Evolutionary conservation across 1,140 invertebrate species (phyloP), one percentile per base, ranked within the genome.

Genomic region (Armadillidium nasatum): DNA sequence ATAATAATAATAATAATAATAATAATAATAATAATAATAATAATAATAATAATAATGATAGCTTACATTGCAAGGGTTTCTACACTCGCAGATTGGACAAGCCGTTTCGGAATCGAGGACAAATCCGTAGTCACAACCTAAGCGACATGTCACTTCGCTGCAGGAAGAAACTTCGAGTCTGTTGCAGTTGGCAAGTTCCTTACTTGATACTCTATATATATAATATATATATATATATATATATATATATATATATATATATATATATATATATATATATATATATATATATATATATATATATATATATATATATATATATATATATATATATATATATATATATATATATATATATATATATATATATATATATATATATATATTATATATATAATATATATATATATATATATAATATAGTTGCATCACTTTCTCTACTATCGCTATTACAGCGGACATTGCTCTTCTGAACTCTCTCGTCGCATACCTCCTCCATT

Each of bases 91-190:
- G 21, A 91, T 85, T 0, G 90, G 89, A 83, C 93, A 95, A 11
- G 93, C 93, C 4, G 75, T 83, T 75, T 90, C 89, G 0, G 85
- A 80, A 75, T 88, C 88, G 80, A 93, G 86, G 82, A 91, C 88
- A 83, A 94, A 94, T 69, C 92, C 93, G 78, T 92, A 88, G 0
- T 92, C 92, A 83, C 93, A 95, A 67, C 94, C 87, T 92, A 94
- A 94, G n/a, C 93, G 88, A 81, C 93, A 94, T 0, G 89, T 91
- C 78, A 92, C 91, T 0, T 91, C 91, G 0, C 91, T 89, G 82
- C 93, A 94, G 1, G 88, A 85, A 0, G 89, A 89, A 76, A 84
- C 83, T 71, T 77, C 75, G n/a, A 79, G 54, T 33, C 46, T 75
- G n/a, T 76, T 68, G 70, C 77, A 77, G 33, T 76, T 78, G n/a